Conservation (phyloP, 2,888 invertebrate species). For the Hydrotaea diabolus region DNA sequence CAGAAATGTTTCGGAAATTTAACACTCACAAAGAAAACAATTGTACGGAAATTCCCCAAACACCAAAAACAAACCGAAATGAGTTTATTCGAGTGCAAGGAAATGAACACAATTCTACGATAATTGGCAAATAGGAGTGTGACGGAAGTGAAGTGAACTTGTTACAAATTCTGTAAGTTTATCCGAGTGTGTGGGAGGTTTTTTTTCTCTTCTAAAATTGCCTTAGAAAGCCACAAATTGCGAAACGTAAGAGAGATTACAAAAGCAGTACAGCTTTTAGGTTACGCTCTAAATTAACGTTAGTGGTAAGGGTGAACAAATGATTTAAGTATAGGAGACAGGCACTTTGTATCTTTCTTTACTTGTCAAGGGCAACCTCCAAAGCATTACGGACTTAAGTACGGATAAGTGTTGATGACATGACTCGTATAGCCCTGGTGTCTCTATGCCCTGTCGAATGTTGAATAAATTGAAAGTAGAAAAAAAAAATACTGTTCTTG, state of each 20-base stretch:
- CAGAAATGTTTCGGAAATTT: conserved; percentile 21
- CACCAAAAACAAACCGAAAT: conserved; percentile 9
- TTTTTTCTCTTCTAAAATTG: not conserved
- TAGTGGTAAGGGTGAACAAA: no score
- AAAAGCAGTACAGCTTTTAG: not conserved
- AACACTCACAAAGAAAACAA: conserved; percentile 24
- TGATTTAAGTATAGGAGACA: no score
- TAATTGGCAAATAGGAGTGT: conserved; percentile 54
- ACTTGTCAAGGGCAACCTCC: no score
- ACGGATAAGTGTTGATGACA: no score
- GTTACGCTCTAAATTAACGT: no score
- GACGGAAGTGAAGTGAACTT: conserved; percentile 58
- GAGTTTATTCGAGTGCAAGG: conserved; percentile 17
- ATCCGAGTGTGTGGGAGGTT: not conserved
- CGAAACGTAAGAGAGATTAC: not conserved
- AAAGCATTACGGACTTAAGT: no score
- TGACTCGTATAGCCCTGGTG: no score
- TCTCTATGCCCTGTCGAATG: no score
- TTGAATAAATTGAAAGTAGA: no score
- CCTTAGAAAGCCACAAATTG: conserved; percentile 24
- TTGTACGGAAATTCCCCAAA: conserved; percentile 20
- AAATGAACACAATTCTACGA: conserved; percentile 3
- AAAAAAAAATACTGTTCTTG: no score
- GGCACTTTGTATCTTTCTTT: no score
- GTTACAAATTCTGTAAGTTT: conserved; percentile 9